Conservation (phyloP, 2,888 invertebrate species). For the Imbricaverruca yamaguchii region DNA sequence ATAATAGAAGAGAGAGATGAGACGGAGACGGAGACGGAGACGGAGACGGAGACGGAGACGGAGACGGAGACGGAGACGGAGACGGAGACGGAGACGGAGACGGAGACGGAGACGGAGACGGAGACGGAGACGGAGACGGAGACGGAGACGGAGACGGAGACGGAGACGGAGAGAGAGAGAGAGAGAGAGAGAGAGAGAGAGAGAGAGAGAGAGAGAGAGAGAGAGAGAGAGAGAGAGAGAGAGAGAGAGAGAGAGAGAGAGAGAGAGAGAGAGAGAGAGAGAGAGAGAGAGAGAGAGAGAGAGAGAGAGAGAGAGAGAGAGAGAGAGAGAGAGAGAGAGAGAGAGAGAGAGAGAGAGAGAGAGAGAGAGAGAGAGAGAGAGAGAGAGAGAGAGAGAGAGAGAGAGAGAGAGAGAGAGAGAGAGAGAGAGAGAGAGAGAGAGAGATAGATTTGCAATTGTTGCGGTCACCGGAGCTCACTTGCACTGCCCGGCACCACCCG, state of each 20-base stretch:
- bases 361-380: slow-evolving; percentile 16
- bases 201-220: neutral
- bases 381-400: slow-evolving; percentile 13
- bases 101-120: no score
- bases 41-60: no score
- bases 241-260: neutral
- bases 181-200: neutral
- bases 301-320: slow-evolving; percentile 1
- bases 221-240: neutral
- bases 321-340: neutral
- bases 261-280: neutral
- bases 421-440: neutral
- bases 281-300: neutral
- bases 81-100: no score
- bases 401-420: neutral
- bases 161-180: neutral
- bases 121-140: no score
- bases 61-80: no score
- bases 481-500: no score
- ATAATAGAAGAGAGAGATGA: neutral
- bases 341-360: slow-evolving; percentile 2
- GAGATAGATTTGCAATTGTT: neutral
- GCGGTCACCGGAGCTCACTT: no score
- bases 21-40: neutral
- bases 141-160: no score